These are phyloP conservation scores for Drosophila watanabei DNA, from an alignment of 1,140 invertebrate species.

Conservation along the genomic window DNA sequence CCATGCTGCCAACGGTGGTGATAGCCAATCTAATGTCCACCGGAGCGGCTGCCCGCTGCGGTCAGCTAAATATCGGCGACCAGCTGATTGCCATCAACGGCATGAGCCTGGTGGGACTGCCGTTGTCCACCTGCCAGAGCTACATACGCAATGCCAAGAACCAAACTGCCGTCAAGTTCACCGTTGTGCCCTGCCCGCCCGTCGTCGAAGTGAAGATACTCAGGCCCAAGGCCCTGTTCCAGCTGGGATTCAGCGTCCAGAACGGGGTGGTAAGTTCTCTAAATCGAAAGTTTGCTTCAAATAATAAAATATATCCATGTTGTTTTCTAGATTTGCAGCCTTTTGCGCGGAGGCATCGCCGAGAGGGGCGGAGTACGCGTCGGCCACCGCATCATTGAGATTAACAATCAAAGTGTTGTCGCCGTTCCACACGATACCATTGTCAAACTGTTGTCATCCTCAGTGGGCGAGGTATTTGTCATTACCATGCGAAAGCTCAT, in stretches of 20 bases:
- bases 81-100: conserved; percentile 99
- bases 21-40: conserved; percentile 98
- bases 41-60: conserved; percentile 98
- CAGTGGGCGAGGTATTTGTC: conserved; percentile 96
- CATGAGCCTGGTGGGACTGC: conserved; percentile 98
- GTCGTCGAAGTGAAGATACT: conserved; percentile 99
- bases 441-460: conserved; percentile 98
- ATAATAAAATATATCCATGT: neutral
- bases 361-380: conserved; percentile 99
- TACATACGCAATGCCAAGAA: conserved; percentile 99
- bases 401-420: conserved; percentile 99
- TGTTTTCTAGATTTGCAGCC: conserved; percentile 95
- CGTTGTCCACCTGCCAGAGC: conserved; percentile 98
- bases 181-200: conserved; percentile 99
- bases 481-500: neutral
- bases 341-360: conserved; percentile 98
- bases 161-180: conserved; percentile 99
- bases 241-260: conserved; percentile 99
- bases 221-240: conserved; percentile 99
- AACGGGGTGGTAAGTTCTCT: conserved; percentile 96
- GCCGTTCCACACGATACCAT: conserved; percentile 99
- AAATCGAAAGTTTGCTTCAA: neutral
- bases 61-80: conserved; percentile 99
- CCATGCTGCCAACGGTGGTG: conserved; percentile 99
- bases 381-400: conserved; percentile 99